A percentile compares a stretch with the other conserved stretches of the same genome.
Conservation (phyloP, 2,113 vertebrate species). For the Pyrgilauda ruficollis region DNA sequence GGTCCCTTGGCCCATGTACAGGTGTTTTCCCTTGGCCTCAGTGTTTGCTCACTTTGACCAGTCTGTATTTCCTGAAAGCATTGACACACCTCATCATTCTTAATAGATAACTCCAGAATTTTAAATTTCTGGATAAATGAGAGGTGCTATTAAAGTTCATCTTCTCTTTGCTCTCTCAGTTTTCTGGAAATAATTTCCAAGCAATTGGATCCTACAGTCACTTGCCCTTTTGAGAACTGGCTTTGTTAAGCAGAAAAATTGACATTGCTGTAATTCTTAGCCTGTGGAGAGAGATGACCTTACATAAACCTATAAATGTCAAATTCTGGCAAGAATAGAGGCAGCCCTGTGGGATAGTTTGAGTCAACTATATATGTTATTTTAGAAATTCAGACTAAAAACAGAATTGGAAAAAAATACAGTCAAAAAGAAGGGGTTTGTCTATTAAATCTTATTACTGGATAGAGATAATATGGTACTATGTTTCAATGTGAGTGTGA, state of each 20-base stretch:
- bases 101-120: neutral
- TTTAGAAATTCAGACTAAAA: neutral
- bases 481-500: neutral
- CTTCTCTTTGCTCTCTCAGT: neutral
- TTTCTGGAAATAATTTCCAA: neutral
- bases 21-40: neutral
- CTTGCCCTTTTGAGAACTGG: neutral
- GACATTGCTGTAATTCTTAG: neutral
- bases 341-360: neutral
- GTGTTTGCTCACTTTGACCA: neutral
- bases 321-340: neutral
- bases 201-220: neutral
- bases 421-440: neutral
- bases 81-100: neutral
- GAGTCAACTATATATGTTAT: neutral
- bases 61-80: neutral
- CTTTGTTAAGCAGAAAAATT: constrained; percentile 30
- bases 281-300: constrained; percentile 44
- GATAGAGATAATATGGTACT: neutral
- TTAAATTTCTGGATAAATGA: neutral
- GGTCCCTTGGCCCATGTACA: neutral
- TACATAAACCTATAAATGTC: constrained; percentile 46
- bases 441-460: neutral
- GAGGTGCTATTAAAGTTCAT: neutral
- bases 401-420: neutral